Percentiles rank a stretch among this genome's conserved stretches.
phyloP scores from a whole-genome alignment of 2,888 invertebrate species.

The Zonitis immaculata region DNA sequence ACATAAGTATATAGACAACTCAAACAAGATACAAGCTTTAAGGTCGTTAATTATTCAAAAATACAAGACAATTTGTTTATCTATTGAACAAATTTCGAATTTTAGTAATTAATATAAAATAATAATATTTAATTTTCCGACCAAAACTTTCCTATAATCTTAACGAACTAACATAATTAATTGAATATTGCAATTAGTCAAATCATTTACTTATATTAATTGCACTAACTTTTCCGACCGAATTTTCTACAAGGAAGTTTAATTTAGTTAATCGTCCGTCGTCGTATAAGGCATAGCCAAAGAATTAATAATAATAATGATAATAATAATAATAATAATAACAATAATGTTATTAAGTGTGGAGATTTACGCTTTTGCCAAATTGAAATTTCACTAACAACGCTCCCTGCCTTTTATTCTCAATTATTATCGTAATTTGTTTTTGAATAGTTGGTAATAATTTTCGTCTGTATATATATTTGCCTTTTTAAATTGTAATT shows the following conservation, averaged over 20 bases:
- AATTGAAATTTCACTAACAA: constrained; percentile 38
- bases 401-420: constrained; percentile 31
- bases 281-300: constrained; percentile 27
- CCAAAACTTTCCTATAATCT: not conserved
- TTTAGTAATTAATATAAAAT: no score
- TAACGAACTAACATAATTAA: constrained; percentile 23
- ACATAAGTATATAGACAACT: constrained; percentile 11
- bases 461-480: not conserved
- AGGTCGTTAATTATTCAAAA: constrained; percentile 17
- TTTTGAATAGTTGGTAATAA: constrained; percentile 30
- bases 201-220: constrained; percentile 32
- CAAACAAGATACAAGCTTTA: constrained; percentile 14
- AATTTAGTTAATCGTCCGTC: constrained; percentile 35
- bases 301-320: constrained; percentile 37
- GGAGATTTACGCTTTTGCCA: constrained; percentile 37
- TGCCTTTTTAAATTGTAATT: constrained; percentile 30
- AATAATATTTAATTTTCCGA: not conserved
- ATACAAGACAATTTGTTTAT: not conserved
- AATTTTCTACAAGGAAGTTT: constrained; percentile 33
- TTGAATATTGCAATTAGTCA: constrained; percentile 27
- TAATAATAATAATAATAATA: constrained; percentile 39
- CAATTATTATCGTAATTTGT: constrained; percentile 33
- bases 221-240: constrained; percentile 26
- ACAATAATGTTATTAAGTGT: no score
- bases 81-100: not conserved